Evolutionary conservation across 2,888 invertebrate genomes (phyloP).

Genomic region (Tanypteryx hageni): DNA sequence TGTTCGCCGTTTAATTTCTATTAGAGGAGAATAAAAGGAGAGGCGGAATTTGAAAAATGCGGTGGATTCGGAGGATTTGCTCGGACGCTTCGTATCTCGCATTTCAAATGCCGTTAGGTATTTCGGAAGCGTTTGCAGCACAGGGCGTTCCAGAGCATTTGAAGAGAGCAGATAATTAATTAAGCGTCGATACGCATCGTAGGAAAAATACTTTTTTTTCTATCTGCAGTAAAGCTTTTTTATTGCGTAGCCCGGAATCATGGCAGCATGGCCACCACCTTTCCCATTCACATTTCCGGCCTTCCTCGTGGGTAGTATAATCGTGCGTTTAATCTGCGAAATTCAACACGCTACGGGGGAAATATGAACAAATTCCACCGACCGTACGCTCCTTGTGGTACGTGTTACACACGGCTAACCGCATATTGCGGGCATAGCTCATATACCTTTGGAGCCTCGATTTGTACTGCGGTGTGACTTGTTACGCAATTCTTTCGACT

Average conservation of each 20-base stretch:
- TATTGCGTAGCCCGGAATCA: background rate
- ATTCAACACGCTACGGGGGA: background rate
- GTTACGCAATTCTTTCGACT: too few relatives aligned
- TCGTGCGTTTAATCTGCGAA: background rate
- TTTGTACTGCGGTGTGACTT: too few relatives aligned
- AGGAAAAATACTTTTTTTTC: background rate
- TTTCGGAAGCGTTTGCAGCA: background rate
- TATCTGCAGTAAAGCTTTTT: background rate
- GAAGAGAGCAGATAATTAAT: background rate
- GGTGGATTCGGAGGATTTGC: background rate
- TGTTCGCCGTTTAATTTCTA: background rate
- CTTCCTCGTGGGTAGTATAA: background rate
- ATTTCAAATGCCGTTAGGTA: background rate
- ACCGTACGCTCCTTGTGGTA: background rate
- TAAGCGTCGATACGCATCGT: background rate
- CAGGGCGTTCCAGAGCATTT: background rate
- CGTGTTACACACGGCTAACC: background rate
- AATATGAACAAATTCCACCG: background rate
- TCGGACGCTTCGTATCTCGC: background rate
- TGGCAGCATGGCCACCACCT: background rate
- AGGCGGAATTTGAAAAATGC: background rate
- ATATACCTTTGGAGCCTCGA: too few relatives aligned
- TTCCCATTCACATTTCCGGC: background rate
- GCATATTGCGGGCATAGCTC: background rate
- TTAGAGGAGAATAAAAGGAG: background rate